Evolutionary conservation across 2,797 vertebrate species (phyloP), one percentile per base, ranked within the genome.

Genomic region (Aulostomus chinensis): DNA sequence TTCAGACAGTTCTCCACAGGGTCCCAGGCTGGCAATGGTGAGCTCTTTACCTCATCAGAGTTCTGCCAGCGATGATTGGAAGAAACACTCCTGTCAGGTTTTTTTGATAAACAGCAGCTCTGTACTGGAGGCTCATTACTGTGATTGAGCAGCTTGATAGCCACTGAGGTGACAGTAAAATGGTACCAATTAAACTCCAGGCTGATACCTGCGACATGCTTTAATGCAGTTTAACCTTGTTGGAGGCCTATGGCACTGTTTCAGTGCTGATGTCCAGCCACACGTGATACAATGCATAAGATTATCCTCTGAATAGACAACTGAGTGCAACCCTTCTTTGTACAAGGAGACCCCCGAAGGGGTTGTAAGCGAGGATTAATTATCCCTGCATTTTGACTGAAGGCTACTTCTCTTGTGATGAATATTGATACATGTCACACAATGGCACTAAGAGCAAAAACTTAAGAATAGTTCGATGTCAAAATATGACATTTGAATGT

Each of bases 41-140:
- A 64, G 48, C 65, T 67, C 64, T 86, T 88, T 88, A 90, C 85
- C 78, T 90, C 87, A 90, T 90, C 79, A 84, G 85, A 77, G 75
- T 61, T 68, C 76, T 84, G 84, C 81, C 87, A 87, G 74, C 79
- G 76, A 82, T 87, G 80, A 83, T 86, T 90, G 83, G 80, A 66
- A 76, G 76, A 81, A 90, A 85, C 86, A 88, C 81, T 89, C 82
- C n/a, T 66, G 75, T 86, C 85, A 84, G 72, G 75, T 70, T 88
- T 84, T 86, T 88, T 89, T 90, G 85, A 85, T 89, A 81, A 88
- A 84, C 69, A 69, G 68, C 47, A 41, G 73, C 82, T 76, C 78
- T 78, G 73, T 65, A 78, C 78, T 70, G 58, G 64, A 84, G 81
- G 80, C 75, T 77, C 71, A 81, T 81, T 76, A 70, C 78, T 86